phyloP scores from a whole-genome alignment of 2,888 invertebrate species.

The Steromphala cineraria region DNA sequence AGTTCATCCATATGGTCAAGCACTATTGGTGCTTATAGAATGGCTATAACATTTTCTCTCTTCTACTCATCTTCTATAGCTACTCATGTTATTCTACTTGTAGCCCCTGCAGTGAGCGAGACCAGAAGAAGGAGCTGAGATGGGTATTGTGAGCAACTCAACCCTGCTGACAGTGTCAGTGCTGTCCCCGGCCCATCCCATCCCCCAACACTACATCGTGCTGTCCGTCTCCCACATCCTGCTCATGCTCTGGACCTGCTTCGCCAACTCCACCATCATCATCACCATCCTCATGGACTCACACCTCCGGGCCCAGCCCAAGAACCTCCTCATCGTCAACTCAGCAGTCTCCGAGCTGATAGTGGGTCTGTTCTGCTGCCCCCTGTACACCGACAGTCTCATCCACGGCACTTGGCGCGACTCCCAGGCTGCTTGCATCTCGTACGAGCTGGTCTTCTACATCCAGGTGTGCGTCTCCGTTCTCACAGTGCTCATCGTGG shows the following conservation, averaged over 20 bases:
- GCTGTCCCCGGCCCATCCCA: neutral
- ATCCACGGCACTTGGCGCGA: slow-evolving; percentile 34
- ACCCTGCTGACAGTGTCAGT: slow-evolving; percentile 9
- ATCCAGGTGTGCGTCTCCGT: slow-evolving; percentile 36
- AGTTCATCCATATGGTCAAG: too few relatives aligned
- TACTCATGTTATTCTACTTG: too few relatives aligned
- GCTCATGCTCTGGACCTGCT: slow-evolving; percentile 37
- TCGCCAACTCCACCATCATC: slow-evolving; percentile 34
- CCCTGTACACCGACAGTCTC: slow-evolving; percentile 40
- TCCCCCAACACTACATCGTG: slow-evolving; percentile 25
- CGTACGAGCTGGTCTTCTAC: slow-evolving; percentile 38
- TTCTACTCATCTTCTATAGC: too few relatives aligned
- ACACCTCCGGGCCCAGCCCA: slow-evolving; percentile 26
- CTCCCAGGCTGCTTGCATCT: slow-evolving; percentile 23
- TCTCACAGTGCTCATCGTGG: slow-evolving; percentile 32
- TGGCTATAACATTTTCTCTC: too few relatives aligned
- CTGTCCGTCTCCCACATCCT: slow-evolving; percentile 33
- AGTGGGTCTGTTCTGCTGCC: slow-evolving; percentile 34
- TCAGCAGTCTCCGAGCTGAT: slow-evolving; percentile 34
- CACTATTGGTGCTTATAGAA: too few relatives aligned
- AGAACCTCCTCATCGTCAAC: slow-evolving; percentile 32
- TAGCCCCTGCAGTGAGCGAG: neutral
- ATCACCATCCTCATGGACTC: slow-evolving; percentile 31
- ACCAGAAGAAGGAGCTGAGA: neutral
- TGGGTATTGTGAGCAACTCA: neutral